Evolutionary conservation across 2,888 invertebrate genomes (phyloP), one percentile per base, ranked within the genome.

Genomic region (Xestobium rufovillosum): DNA sequence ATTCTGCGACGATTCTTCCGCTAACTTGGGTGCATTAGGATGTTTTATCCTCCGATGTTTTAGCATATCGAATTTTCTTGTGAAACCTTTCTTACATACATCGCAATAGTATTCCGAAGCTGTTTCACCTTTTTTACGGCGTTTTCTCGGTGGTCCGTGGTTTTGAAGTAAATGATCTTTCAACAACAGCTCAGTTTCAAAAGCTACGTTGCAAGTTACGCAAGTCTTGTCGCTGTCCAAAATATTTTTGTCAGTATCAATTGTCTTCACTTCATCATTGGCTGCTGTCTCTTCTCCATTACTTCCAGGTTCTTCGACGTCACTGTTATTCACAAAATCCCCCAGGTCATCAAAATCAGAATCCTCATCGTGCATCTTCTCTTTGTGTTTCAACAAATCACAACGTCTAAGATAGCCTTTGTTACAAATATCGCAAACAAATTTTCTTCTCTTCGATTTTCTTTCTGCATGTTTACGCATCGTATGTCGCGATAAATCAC

Each of bases 391-490:
- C 17, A 37, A 34, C 45, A 50, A 43, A 27, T 47, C 44, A 4
- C 36, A 28, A 14, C 29, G 26, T 26, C 46, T 37, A 8, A 41
- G 44, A 28, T 44, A 48, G 10, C 48, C 48, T 17, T 36, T 43
- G 6, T 39, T 32, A 26, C 48, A 50, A 33, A 45, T 29, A 36
- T 47, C 41, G 30, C 47, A 50, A 42, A 47, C 47, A 23, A 44
- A 39, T 23, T 39, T 32, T 26, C 44, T 39, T 26, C 44, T 34
- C 38, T 39, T 48, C 9, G 30, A 25, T 43, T 75, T 70, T 50
- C 75, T 77, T 2, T 76, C 78, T 0, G 76, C 72, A 54, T 80
- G 79, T 34, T 8, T 19, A 6, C 70, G 69, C 2, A 74, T 70
- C 1, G 68, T 57, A 54, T 80, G 80, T 2, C 76, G 60, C 42